Evolutionary conservation across 2,888 invertebrate genomes (phyloP).

Genomic region (Ornithoptera alexandrae): DNA sequence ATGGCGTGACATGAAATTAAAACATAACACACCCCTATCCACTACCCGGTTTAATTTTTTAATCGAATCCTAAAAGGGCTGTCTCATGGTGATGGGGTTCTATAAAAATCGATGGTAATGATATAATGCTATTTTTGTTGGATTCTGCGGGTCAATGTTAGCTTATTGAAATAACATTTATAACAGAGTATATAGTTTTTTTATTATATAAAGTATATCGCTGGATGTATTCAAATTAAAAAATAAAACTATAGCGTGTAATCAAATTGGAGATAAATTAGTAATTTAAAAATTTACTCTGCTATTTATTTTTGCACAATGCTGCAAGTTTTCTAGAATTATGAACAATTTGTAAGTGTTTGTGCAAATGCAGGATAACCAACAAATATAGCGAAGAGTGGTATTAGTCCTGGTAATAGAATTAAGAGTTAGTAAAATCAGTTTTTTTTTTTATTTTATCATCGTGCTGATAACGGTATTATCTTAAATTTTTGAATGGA

Average conservation of each 20-base stretch:
- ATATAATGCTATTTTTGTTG: conserved; percentile 42
- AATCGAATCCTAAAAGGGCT: conserved; percentile 40
- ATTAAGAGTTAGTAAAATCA: neutral
- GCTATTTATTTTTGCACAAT: too few species aligned
- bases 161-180: neutral
- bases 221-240: too few species aligned
- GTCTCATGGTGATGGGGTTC: conserved; percentile 44
- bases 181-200: neutral
- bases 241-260: too few species aligned
- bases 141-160: conserved; percentile 42
- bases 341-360: too few species aligned
- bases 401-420: too few species aligned
- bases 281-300: too few species aligned
- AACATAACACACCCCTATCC: conserved; percentile 69
- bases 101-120: conserved; percentile 34
- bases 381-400: too few species aligned
- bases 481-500: neutral
- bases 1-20: conserved; percentile 52
- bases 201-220: neutral
- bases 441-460: too few species aligned
- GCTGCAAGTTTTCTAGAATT: too few species aligned
- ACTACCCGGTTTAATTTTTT: conserved; percentile 48
- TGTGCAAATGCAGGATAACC: too few species aligned
- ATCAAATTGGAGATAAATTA: too few species aligned
- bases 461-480: neutral